phyloP scores from a whole-genome alignment of 35 echinoderm and acorn worm species.

The Chiridota heheva region DNA sequence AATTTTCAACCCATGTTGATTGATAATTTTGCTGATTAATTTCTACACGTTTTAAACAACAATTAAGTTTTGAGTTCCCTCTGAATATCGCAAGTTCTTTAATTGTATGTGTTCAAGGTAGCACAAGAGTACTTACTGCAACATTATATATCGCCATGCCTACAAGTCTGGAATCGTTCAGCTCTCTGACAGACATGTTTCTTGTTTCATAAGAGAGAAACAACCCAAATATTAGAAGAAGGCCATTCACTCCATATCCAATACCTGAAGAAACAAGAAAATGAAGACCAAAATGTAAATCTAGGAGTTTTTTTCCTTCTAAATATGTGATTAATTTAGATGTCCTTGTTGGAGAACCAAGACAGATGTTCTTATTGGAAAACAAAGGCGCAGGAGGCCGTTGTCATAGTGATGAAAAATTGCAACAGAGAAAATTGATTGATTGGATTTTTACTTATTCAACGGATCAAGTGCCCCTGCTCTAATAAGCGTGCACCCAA shows the following conservation, averaged over 20 bases:
- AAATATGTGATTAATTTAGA: too few relatives aligned
- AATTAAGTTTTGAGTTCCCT: not conserved
- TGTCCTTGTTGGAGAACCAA: too few relatives aligned
- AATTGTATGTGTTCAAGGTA: not conserved
- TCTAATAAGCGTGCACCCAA: too few relatives aligned
- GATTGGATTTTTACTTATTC: too few relatives aligned
- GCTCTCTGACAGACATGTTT: conserved; percentile 93
- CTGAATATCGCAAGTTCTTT: not conserved
- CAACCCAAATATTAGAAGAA: conserved; percentile 93
- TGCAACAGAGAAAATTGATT: too few relatives aligned
- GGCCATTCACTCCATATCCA: conserved; percentile 87
- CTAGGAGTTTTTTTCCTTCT: too few relatives aligned
- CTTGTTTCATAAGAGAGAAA: conserved; percentile 97
- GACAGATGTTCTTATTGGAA: too few relatives aligned
- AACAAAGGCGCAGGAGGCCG: too few relatives aligned
- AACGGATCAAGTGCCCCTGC: too few relatives aligned
- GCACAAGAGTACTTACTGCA: conserved; percentile 63
- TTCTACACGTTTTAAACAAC: not conserved
- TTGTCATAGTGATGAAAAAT: too few relatives aligned
- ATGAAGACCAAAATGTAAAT: not conserved
- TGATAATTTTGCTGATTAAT: not conserved
- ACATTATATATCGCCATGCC: conserved; percentile 99
- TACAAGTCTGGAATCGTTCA: conserved; percentile 90
- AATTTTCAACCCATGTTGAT: not conserved
- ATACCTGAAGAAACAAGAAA: conserved; percentile 65